Evolutionary conservation across 2,797 vertebrate genomes (phyloP).

Genomic region (Poecilia picta): DNA sequence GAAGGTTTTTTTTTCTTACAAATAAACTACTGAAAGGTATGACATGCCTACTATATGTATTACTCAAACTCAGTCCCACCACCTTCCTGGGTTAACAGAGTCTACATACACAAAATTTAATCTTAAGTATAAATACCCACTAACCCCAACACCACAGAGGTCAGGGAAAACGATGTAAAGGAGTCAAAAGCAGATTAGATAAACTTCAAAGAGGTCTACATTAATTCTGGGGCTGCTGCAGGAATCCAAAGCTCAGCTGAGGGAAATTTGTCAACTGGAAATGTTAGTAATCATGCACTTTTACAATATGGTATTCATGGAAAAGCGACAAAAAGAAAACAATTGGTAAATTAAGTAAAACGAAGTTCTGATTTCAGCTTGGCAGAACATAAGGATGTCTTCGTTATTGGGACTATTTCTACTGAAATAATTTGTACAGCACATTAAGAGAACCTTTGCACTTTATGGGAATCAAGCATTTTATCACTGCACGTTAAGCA

Average conservation of each 20-base stretch:
- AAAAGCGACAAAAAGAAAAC: background rate
- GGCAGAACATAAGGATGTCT: background rate
- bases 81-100: background rate
- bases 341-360: background rate
- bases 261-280: background rate
- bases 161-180: too few relatives aligned
- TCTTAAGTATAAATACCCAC: background rate
- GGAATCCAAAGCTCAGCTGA: background rate
- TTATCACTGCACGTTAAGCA: background rate
- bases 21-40: background rate
- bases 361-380: background rate
- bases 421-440: background rate
- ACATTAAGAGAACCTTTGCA: background rate
- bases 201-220: background rate
- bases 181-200: background rate
- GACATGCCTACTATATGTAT: background rate
- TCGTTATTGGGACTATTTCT: background rate
- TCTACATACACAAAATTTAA: background rate
- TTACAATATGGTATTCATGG: background rate
- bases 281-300: background rate
- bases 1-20: background rate
- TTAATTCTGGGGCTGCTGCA: background rate
- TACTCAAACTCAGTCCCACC: background rate
- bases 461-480: background rate
- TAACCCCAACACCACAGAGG: too few relatives aligned